Percentiles rank a stretch among this genome's conserved stretches.
Evolutionary conservation across 1,140 invertebrate species (phyloP).

Genomic region (Leptinotarsa defecta): DNA sequence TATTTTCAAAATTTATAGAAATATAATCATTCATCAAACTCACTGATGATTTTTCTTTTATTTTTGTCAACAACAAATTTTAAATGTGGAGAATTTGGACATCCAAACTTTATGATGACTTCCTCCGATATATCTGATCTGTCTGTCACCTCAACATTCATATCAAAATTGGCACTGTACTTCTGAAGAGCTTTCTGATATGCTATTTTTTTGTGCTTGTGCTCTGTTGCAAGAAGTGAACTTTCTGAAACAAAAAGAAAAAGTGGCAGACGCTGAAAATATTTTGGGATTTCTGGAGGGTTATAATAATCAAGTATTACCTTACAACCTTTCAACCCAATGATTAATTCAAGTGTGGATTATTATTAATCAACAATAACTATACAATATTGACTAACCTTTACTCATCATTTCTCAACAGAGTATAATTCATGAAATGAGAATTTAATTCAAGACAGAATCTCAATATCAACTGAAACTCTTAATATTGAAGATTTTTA

Average conservation of each 20-base stretch:
- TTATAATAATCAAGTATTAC: too few species aligned
- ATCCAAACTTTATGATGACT: background rate
- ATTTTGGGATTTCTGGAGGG: too few species aligned
- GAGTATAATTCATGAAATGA: too few species aligned
- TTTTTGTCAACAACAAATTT: background rate
- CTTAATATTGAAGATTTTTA: background rate
- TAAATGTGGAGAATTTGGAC: background rate
- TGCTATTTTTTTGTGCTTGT: conserved; percentile 6
- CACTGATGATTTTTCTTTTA: background rate
- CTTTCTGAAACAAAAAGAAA: background rate
- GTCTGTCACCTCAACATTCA: background rate
- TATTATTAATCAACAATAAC: too few species aligned
- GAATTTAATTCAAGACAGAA: too few species aligned
- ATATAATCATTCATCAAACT: background rate
- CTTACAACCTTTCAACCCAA: too few species aligned
- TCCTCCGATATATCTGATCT: background rate
- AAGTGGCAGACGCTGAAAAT: background rate
- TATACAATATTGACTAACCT: too few species aligned
- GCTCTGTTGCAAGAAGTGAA: background rate
- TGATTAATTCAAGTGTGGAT: too few species aligned
- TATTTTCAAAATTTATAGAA: too few species aligned
- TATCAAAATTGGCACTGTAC: background rate
- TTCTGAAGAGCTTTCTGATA: background rate
- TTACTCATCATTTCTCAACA: too few species aligned
- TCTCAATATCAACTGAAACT: too few species aligned